These are phyloP conservation scores for Jacana jacana DNA, from an alignment of 2,113 vertebrate species.

Conservation along the genomic window DNA sequence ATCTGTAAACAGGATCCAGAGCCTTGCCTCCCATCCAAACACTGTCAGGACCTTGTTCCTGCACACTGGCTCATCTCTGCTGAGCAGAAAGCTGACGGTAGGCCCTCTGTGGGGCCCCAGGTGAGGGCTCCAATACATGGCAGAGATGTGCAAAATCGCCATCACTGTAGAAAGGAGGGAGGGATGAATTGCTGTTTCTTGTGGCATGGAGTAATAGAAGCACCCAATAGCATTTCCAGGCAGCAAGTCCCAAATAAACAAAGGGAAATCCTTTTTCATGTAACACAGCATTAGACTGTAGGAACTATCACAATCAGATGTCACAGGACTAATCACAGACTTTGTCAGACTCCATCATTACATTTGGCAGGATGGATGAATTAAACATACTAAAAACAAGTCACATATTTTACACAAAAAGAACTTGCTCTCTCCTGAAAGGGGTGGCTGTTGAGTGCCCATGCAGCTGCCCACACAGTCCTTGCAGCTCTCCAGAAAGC, in stretches of 20 bases:
- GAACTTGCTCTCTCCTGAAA: not conserved
- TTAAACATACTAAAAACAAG: not conserved
- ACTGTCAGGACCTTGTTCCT: not conserved
- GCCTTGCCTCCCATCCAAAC: not conserved
- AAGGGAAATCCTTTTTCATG: not conserved
- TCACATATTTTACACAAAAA: not conserved
- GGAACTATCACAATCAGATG: not conserved
- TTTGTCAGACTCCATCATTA: not conserved
- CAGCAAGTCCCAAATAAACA: not conserved
- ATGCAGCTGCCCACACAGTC: not conserved
- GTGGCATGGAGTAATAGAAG: not conserved
- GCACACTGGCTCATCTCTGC: not conserved
- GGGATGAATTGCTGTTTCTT: not conserved
- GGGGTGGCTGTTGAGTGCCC: not conserved
- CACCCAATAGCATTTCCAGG: not conserved
- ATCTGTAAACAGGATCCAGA: slow-evolving; percentile 6
- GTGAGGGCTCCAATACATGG: not conserved
- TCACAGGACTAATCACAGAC: not conserved
- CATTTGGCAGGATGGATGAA: not conserved
- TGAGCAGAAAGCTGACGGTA: rapidly evolving
- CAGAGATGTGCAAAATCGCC: not conserved
- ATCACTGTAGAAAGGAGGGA: not conserved
- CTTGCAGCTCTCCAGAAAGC: not conserved
- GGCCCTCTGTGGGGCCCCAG: no score
- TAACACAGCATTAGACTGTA: not conserved